phyloP scores from a whole-genome alignment of 2,113 vertebrate species.

The Dipodomys merriami region DNA sequence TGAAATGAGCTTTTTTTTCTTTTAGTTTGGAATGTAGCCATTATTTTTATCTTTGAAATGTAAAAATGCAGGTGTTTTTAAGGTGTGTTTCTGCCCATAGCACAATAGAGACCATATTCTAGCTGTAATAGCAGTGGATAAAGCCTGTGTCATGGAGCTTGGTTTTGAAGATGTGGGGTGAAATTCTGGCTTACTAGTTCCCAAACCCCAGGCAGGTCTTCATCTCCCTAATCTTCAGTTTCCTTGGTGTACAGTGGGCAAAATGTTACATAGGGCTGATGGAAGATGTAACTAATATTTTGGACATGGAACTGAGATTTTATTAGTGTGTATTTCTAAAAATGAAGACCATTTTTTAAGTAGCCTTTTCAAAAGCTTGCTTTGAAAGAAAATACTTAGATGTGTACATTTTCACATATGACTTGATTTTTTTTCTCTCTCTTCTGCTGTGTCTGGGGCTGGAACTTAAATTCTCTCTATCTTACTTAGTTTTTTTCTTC shows the following conservation, averaged over 20 bases:
- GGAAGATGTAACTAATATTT: background rate
- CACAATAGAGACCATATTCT: background rate
- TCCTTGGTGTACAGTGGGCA: background rate
- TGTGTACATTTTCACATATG: background rate
- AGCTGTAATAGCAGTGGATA: slow-evolving; percentile 27
- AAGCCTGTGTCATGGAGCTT: background rate
- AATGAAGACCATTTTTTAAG: slow-evolving; percentile 15
- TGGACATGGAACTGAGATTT: background rate
- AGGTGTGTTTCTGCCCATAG: background rate
- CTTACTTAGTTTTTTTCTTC: no score
- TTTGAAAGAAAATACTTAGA: slow-evolving; percentile 17
- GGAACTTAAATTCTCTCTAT: no score
- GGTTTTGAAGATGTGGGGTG: slow-evolving; percentile 38
- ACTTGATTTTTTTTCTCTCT: background rate
- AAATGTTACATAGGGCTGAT: background rate
- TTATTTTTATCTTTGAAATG: background rate
- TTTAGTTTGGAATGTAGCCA: no score
- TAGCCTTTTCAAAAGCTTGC: slow-evolving; percentile 19
- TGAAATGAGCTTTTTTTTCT: background rate
- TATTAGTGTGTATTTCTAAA: background rate
- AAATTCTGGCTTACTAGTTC: background rate
- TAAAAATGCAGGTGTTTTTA: background rate
- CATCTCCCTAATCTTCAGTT: background rate
- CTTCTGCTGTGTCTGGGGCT: no score
- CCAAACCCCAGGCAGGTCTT: background rate